Conservation (phyloP, 2,888 invertebrate genomes). For the Crepidodera aurea region DNA sequence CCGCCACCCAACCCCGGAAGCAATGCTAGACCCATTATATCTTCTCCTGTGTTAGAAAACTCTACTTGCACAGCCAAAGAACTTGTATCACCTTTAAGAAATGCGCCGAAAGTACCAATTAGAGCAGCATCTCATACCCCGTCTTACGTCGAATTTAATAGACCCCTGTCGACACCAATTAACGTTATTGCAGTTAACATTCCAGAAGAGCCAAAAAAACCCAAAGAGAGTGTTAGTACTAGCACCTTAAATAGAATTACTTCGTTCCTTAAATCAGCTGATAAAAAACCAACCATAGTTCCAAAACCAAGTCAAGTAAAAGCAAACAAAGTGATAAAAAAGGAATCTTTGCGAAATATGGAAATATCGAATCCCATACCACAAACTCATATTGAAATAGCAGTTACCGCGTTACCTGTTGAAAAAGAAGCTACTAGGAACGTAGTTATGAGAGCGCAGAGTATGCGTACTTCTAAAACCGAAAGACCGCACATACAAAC, state of each 20-base stretch:
- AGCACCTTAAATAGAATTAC: slow-evolving; percentile 76
- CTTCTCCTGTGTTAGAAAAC: slow-evolving; percentile 81
- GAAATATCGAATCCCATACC: slow-evolving; percentile 87
- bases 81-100: slow-evolving; percentile 70
- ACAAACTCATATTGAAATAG: slow-evolving; percentile 71
- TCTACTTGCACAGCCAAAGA: slow-evolving; percentile 84
- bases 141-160: slow-evolving; percentile 59
- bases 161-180: slow-evolving; percentile 49
- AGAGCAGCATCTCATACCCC: slow-evolving; percentile 69
- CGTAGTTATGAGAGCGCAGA: slow-evolving; percentile 80
- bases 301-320: slow-evolving; percentile 69
- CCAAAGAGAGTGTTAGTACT: slow-evolving; percentile 60
- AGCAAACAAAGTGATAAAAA: slow-evolving; percentile 73
- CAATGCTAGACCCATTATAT: slow-evolving; percentile 77
- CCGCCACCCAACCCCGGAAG: slow-evolving; percentile 72
- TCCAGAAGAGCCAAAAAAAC: slow-evolving; percentile 64
- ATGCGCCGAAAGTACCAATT: slow-evolving; percentile 68
- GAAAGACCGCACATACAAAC: slow-evolving; percentile 71
- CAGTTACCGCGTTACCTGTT: slow-evolving; percentile 69
- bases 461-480: slow-evolving; percentile 73
- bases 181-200: slow-evolving; percentile 41
- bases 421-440: slow-evolving; percentile 65
- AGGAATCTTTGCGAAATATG: slow-evolving; percentile 74
- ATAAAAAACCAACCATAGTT: slow-evolving; percentile 65
- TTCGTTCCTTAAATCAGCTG: slow-evolving; percentile 74